A percentile compares a stretch with the other conserved stretches of the same genome.
Evolutionary conservation across 2,113 vertebrate species (phyloP).

Genomic region (Chaenogobius annularis): DNA sequence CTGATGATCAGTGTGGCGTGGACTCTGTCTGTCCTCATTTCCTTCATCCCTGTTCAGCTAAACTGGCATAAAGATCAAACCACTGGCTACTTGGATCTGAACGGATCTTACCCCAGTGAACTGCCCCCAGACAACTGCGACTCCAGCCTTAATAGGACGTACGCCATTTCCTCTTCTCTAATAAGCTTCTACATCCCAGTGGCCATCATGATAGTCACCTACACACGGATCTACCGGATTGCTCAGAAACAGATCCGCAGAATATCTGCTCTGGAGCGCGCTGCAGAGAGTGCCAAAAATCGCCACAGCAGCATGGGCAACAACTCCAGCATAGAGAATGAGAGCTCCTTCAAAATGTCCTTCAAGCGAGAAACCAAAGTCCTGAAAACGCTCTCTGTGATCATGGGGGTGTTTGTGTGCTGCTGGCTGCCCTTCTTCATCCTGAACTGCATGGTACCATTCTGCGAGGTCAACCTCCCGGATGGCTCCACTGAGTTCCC

Average conservation of each 20-base stretch:
- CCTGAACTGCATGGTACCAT: slow-evolving; percentile 97
- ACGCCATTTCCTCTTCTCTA: slow-evolving; percentile 96
- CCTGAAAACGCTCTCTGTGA: slow-evolving; percentile 95
- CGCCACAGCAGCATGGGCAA: slow-evolving; percentile 89
- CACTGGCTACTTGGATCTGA: slow-evolving; percentile 76
- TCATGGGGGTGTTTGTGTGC: slow-evolving; percentile 99
- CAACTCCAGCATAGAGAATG: slow-evolving; percentile 82
- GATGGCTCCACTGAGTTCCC: slow-evolving; percentile 81
- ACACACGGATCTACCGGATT: slow-evolving; percentile 96
- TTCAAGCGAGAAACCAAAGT: slow-evolving; percentile 99
- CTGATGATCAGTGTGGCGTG: slow-evolving; percentile 93
- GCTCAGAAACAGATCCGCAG: slow-evolving; percentile 96
- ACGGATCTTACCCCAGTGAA: slow-evolving; percentile 76
- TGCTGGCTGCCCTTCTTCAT: slow-evolving; percentile 99
- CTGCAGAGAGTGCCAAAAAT: slow-evolving; percentile 94
- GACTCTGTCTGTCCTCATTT: slow-evolving; percentile 93
- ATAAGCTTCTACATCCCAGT: slow-evolving; percentile 99
- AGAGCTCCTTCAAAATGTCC: slow-evolving; percentile 98
- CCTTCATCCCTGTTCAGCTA: slow-evolving; percentile 96
- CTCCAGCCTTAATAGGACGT: slow-evolving; percentile 94
- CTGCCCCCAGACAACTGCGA: slow-evolving; percentile 89
- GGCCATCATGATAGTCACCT: slow-evolving; percentile 97
- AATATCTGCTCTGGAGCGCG: slow-evolving; percentile 94
- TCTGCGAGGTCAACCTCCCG: slow-evolving; percentile 81
- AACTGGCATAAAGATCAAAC: slow-evolving; percentile 95